Base-by-base conservation (phyloP, 2,113 vertebrate species). In the Diphyllodes magnificus region DNA sequence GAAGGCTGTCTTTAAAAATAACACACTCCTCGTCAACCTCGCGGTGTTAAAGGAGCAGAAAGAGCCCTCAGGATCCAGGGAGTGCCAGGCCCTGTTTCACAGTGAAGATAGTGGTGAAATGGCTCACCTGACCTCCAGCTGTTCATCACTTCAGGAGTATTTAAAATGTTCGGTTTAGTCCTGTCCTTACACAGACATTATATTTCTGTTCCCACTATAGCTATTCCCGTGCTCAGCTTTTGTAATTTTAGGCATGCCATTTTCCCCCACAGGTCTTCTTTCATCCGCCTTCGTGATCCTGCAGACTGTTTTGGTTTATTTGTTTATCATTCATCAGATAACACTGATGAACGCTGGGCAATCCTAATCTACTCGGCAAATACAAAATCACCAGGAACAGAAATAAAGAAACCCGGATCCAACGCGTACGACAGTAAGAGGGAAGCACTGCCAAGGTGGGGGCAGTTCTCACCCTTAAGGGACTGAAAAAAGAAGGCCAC, bases 401-500 rank as follows among this genome's bases (percentile, higher is more conserved):
- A 86, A 61, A 33, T 5, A 57, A 86, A 61, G 14, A 57, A 77
- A 61, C 11, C 7, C 39, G 33, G 9, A 39, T 53, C 9, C 7
- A 76, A 14, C 0, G 0, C 9, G 13, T 0, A 0, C 21, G 11
- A 56, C 20, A n/a, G 9, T 4, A 50, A 24, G 27, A 47, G 10
- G 15, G 33, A 69, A 50, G 22, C 31, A 82, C 14, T 61, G 24
- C 28, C 51, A 33, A 40, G 12, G 6, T 40, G 9, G 3, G 22
- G n/a, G 2, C 1, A 57, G 5, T 2, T 37, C 4, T 47, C 15
- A 63, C 11, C 10, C 24, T 51, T 19, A 27, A 20, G 63, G 54
- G 14, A 19, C 1, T 14, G 21, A 23, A 50, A 27, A 65, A 57
- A 44, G 3, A 7, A 39, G 15, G 7, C 4, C 14, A 49, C 13